phyloP scores from a whole-genome alignment of 2,888 invertebrate species.

The Sesamia inferens region DNA sequence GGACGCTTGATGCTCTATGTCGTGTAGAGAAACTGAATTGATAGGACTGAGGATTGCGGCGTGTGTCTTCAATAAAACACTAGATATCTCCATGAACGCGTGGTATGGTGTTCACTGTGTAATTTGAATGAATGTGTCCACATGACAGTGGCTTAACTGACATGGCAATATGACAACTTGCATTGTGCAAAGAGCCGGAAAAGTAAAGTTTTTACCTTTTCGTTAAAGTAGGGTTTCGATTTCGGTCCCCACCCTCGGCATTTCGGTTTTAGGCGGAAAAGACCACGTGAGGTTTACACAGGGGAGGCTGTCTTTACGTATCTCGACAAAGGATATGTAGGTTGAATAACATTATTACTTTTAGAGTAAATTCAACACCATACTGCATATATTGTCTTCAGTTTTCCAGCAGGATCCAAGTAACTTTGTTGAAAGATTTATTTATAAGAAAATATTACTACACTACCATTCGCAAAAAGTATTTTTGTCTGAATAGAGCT shows the following conservation, averaged over 20 bases:
- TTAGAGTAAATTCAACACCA: background rate
- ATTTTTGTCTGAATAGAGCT: background rate
- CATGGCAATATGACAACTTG: background rate
- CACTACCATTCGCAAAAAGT: background rate
- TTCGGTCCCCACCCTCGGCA: slow-evolving; percentile 17
- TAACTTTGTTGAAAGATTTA: background rate
- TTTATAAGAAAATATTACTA: background rate
- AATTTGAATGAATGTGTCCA: slow-evolving; percentile 15
- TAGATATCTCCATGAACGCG: slow-evolving; percentile 25
- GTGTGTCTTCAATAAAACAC: slow-evolving; percentile 19
- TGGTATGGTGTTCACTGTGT: slow-evolving; percentile 5
- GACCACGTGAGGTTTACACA: slow-evolving; percentile 21
- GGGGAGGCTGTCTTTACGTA: slow-evolving; percentile 20
- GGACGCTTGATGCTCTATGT: slow-evolving; percentile 4
- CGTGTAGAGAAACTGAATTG: background rate
- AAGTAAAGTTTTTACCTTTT: slow-evolving; percentile 33
- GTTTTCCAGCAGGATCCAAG: background rate
- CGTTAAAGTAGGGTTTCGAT: slow-evolving; percentile 16
- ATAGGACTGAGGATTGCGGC: too few relatives aligned
- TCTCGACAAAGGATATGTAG: background rate
- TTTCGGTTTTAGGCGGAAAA: slow-evolving; percentile 31
- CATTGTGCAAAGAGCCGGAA: slow-evolving; percentile 6
- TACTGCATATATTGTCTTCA: background rate
- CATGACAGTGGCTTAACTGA: background rate
- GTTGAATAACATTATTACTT: slow-evolving; percentile 6